Conservation (phyloP, 2,113 vertebrate species). For the Megalops atlanticus region DNA sequence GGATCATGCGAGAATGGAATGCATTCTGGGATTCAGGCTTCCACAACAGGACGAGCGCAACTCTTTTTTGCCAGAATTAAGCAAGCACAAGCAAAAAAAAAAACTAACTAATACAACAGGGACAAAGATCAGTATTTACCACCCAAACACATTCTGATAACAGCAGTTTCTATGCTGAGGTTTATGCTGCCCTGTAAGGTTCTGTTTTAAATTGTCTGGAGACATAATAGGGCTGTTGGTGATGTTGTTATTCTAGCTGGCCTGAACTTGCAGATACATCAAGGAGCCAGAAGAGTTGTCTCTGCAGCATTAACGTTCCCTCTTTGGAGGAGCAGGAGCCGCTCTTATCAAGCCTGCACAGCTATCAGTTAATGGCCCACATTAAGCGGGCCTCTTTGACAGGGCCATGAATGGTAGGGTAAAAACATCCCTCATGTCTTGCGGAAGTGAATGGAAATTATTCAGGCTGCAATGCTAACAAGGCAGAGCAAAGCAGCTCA, state of each 20-base stretch:
- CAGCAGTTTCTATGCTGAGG: not conserved
- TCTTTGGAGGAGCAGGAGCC: not conserved
- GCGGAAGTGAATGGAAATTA: slow-evolving; percentile 3
- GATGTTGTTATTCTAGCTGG: not conserved
- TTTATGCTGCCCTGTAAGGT: not conserved
- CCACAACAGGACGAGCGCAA: not conserved
- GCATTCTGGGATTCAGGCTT: slow-evolving; percentile 1
- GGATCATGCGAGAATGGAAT: slow-evolving; percentile 35
- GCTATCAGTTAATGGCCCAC: slow-evolving; percentile 5
- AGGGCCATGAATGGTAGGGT: not conserved
- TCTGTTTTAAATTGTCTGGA: not conserved
- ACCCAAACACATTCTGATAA: not conserved
- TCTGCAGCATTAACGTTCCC: not conserved
- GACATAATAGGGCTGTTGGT: not conserved
- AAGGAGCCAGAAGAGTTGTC: not conserved
- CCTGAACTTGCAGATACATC: slow-evolving; percentile 6
- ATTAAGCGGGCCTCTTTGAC: not conserved
- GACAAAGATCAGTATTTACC: no score
- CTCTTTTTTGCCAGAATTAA: not conserved
- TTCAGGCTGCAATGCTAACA: not conserved
- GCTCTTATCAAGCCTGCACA: slow-evolving; percentile 23
- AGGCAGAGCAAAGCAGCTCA: not conserved
- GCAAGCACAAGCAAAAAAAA: not conserved
- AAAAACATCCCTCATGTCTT: not conserved
- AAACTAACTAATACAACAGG: no score